Percentiles rank a stretch among this genome's conserved stretches.
These are phyloP conservation scores for Solenopsis invicta DNA, from an alignment of 1,140 invertebrate species.

Conservation along the genomic window DNA sequence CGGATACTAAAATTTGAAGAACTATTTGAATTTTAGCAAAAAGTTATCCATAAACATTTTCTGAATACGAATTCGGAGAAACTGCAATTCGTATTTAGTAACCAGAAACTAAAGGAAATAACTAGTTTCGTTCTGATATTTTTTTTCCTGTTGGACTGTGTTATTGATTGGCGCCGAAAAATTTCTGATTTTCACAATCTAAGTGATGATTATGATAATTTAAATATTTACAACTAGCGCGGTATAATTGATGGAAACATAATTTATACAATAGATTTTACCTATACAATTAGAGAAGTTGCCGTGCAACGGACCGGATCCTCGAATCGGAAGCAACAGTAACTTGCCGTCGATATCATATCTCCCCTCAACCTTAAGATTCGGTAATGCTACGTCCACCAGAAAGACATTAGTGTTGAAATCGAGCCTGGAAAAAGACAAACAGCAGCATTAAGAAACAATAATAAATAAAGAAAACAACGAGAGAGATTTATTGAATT, in stretches of 20 bases:
- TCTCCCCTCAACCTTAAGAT: slow-evolving; percentile 88
- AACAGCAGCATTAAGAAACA: neutral
- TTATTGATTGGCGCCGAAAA: too few species aligned
- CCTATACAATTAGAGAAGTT: slow-evolving; percentile 89
- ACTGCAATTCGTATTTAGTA: too few species aligned
- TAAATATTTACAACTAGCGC: too few species aligned
- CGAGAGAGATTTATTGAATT: neutral
- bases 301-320: slow-evolving; percentile 88
- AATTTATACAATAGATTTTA: slow-evolving; percentile 65
- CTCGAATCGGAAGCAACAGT: slow-evolving; percentile 88
- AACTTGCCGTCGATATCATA: slow-evolving; percentile 89
- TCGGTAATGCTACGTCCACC: slow-evolving; percentile 87
- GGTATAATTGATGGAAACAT: neutral
- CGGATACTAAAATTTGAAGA: too few species aligned
- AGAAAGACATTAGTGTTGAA: slow-evolving; percentile 84
- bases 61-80: too few species aligned
- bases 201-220: neutral
- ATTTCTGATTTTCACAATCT: neutral
- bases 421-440: slow-evolving; percentile 83
- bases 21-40: too few species aligned
- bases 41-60: too few species aligned
- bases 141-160: too few species aligned
- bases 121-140: too few species aligned
- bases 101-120: too few species aligned
- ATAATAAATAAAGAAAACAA: neutral